Percentiles rank a stretch among this genome's conserved stretches.
Evolutionary conservation across 2,113 vertebrate species (phyloP).

Genomic region (Zosterops pallidus): DNA sequence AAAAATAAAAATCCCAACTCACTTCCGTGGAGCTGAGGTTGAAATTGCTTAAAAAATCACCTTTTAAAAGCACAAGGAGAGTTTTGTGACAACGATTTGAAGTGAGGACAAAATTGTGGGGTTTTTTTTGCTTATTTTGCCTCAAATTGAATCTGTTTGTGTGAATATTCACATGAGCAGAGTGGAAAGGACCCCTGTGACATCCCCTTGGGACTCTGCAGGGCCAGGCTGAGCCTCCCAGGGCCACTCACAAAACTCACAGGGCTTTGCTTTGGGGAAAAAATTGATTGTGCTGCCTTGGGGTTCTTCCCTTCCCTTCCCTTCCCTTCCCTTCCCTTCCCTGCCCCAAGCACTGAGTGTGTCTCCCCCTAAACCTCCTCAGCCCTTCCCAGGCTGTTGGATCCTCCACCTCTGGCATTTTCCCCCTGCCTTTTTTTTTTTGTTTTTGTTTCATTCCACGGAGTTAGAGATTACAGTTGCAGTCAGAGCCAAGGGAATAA

Average conservation of each 20-base stretch:
- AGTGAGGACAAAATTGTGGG: not conserved
- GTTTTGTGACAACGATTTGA: not conserved
- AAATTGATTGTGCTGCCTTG: too few relatives aligned
- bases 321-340: too few relatives aligned
- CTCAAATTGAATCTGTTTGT: not conserved
- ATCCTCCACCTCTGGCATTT: too few relatives aligned
- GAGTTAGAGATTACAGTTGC: not conserved
- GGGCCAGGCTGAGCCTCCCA: not conserved
- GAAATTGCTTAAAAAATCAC: not conserved
- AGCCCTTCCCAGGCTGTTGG: too few relatives aligned
- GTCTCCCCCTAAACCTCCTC: too few relatives aligned
- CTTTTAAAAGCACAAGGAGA: not conserved
- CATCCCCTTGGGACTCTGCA: not conserved
- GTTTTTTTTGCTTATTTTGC: not conserved
- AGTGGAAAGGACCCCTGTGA: rapidly evolving
- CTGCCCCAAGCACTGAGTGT: too few relatives aligned
- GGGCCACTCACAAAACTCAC: rapidly evolving
- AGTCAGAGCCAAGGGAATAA: not conserved
- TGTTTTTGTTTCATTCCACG: not conserved
- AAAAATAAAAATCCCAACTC: not conserved
- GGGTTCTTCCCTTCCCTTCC: too few relatives aligned
- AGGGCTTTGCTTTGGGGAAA: not conserved
- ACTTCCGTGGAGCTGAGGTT: not conserved
- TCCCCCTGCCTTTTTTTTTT: too few relatives aligned
- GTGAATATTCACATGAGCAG: not conserved